These are phyloP conservation scores for Prionailurus viverrinus DNA, from an alignment of 2,113 vertebrate species.

Conservation along the genomic window DNA sequence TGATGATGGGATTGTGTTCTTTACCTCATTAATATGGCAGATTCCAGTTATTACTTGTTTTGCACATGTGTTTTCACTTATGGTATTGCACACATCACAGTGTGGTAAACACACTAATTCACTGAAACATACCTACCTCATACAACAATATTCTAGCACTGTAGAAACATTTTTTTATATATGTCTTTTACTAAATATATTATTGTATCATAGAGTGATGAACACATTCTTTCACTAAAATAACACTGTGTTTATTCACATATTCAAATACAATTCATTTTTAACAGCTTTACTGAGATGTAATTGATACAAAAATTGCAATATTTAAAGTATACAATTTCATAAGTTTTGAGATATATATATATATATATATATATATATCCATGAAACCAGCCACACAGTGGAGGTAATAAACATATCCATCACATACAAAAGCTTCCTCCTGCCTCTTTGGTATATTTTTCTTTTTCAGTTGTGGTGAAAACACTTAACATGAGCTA, in stretches of 20 bases:
- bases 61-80: background rate
- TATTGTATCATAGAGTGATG: background rate
- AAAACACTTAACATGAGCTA: background rate
- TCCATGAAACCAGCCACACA: background rate
- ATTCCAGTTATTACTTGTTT: background rate
- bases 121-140: background rate
- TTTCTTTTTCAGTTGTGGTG: background rate
- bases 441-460: background rate
- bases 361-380: background rate
- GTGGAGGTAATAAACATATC: background rate
- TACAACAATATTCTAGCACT: background rate
- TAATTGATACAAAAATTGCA: background rate
- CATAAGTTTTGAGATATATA: background rate
- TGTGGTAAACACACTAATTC: background rate
- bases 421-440: background rate
- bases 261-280: background rate
- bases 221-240: background rate
- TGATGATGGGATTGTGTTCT: background rate
- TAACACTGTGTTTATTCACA: background rate
- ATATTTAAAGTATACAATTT: background rate
- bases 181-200: background rate
- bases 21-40: background rate
- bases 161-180: background rate
- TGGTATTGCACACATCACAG: background rate
- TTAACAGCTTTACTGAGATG: background rate